phyloP scores from a whole-genome alignment of 2,888 invertebrate genomes.

The Notodonta dromedarius region DNA sequence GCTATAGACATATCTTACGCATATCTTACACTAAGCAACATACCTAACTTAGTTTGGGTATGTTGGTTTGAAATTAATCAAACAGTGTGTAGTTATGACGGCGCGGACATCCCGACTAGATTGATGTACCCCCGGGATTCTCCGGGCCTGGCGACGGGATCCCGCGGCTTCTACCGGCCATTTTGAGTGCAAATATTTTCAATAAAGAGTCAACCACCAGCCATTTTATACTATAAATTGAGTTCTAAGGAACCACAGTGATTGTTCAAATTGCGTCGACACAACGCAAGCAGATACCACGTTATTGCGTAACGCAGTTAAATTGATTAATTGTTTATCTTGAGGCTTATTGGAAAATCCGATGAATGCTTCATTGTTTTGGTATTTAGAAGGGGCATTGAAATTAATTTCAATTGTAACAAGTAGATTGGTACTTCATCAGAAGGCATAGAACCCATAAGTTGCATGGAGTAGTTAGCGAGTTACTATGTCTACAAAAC shows the following conservation, averaged over 20 bases:
- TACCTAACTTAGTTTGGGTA: conserved; percentile 21
- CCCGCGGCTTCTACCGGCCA: conserved; percentile 29
- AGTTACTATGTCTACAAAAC: neutral
- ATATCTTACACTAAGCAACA: neutral
- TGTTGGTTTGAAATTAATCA: conserved; percentile 67
- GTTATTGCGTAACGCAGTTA: neutral
- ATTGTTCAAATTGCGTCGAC: neutral
- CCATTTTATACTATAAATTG: neutral
- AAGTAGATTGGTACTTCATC: neutral
- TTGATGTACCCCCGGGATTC: conserved; percentile 56
- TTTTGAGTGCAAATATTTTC: conserved; percentile 19
- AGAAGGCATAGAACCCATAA: neutral
- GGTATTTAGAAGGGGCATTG: neutral
- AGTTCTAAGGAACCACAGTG: neutral
- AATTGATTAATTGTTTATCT: conserved; percentile 1
- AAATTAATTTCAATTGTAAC: neutral
- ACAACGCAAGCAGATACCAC: neutral
- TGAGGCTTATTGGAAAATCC: conserved; percentile 2
- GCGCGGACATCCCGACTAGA: conserved; percentile 50
- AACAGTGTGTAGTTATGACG: conserved; percentile 63
- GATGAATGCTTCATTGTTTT: conserved; percentile 1
- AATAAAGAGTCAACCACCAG: neutral
- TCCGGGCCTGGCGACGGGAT: conserved; percentile 11
- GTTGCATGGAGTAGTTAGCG: neutral
- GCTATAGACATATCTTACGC: neutral